Evolutionary conservation across 2,797 vertebrate species (phyloP).

Genomic region (Pogoniulus pusillus): DNA sequence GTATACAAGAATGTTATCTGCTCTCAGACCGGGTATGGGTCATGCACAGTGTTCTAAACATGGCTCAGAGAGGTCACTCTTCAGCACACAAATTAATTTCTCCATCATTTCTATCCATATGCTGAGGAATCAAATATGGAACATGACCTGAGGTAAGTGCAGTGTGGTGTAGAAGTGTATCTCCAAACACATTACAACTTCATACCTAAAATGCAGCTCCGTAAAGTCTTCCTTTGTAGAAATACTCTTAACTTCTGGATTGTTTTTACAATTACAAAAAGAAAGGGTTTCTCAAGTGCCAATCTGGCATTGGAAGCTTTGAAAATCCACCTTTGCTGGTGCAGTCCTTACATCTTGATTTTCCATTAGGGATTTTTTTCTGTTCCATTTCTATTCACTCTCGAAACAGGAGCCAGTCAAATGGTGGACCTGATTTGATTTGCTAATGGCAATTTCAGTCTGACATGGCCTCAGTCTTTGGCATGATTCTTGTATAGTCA

Average conservation of each 20-base stretch:
- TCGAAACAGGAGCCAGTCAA: neutral
- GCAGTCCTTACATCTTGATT: neutral
- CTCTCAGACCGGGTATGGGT: neutral
- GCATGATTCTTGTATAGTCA: neutral
- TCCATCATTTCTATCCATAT: neutral
- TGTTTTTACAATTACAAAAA: neutral
- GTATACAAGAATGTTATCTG: rapidly evolving
- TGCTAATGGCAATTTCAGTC: neutral
- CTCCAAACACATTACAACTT: neutral
- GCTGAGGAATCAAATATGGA: neutral
- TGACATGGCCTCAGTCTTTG: neutral
- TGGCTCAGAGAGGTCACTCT: neutral
- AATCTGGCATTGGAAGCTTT: neutral
- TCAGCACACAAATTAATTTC: neutral
- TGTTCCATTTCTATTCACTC: neutral
- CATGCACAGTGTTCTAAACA: neutral
- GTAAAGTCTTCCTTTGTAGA: neutral
- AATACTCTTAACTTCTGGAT: neutral
- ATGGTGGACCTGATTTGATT: neutral
- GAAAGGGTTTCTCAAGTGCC: neutral
- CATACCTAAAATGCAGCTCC: neutral
- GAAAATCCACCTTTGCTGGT: neutral
- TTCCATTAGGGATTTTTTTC: neutral
- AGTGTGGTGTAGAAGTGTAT: rapidly evolving
- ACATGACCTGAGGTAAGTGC: neutral